Evolutionary conservation across 2,888 invertebrate species (phyloP).

Genomic region (Agrochola circellaris): DNA sequence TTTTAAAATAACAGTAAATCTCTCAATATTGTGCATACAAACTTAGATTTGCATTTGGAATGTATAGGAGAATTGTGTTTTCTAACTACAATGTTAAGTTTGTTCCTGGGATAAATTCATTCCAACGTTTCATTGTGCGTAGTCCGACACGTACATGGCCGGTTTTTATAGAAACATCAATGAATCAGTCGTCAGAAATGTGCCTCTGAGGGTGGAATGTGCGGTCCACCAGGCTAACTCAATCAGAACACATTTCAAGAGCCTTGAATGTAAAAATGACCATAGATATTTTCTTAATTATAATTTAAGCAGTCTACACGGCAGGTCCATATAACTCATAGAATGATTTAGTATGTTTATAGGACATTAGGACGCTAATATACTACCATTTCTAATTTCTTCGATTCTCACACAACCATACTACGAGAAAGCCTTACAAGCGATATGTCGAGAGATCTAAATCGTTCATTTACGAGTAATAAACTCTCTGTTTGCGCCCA

Average conservation of each 20-base stretch:
- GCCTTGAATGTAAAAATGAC: neutral
- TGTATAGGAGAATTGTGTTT: no score
- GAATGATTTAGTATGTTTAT: neutral
- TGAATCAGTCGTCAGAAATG: neutral
- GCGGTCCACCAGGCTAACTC: neutral
- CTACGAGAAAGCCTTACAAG: constrained; percentile 50
- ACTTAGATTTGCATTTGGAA: no score
- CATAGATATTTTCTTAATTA: neutral
- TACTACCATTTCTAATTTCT: constrained; percentile 36
- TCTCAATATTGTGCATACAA: no score
- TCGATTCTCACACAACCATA: constrained; percentile 29
- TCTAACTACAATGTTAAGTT: no score
- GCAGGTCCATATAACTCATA: no score
- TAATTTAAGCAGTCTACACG: neutral
- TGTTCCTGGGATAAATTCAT: no score
- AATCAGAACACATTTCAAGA: neutral
- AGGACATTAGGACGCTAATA: neutral
- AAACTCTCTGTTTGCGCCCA: constrained; percentile 45
- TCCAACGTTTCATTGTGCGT: no score
- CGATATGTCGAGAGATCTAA: constrained; percentile 45
- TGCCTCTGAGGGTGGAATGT: neutral
- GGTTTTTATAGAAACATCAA: no score
- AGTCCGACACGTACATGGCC: no score
- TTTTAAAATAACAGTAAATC: no score
- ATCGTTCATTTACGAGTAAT: constrained; percentile 44